phyloP scores from a whole-genome alignment of 2,888 invertebrate genomes.

The Julus scanicus region DNA sequence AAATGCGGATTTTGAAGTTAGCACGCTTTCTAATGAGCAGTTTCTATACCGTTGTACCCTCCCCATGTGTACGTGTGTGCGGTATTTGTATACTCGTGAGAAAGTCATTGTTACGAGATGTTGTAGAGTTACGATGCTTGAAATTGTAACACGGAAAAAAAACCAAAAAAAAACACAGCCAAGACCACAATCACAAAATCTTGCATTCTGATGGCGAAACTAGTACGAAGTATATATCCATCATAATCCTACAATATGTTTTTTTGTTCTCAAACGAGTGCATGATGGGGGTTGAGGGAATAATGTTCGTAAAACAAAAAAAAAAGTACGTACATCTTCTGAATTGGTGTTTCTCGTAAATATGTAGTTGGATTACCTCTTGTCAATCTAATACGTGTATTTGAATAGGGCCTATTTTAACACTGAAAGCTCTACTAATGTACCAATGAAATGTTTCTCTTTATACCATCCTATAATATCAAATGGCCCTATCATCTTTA shows the following conservation, averaged over 20 bases:
- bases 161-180: not conserved
- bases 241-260: not conserved
- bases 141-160: not conserved
- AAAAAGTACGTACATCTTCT: constrained; percentile 34
- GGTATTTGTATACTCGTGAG: not conserved
- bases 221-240: not conserved
- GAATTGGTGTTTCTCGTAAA: constrained; percentile 29
- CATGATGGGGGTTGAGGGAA: constrained; percentile 24
- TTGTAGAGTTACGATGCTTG: not conserved
- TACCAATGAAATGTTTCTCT: constrained; percentile 10
- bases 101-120: not conserved
- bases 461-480: constrained; percentile 22
- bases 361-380: constrained; percentile 34
- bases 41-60: not conserved
- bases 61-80: not conserved
- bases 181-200: not conserved
- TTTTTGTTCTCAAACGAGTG: not conserved
- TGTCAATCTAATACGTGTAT: constrained; percentile 23
- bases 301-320: constrained; percentile 16
- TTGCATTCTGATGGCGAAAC: not conserved
- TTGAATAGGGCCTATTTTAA: constrained; percentile 2
- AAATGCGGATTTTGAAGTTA: not conserved
- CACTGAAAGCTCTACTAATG: constrained; percentile 14
- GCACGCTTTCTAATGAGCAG: constrained; percentile 2
- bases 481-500: constrained; percentile 24